These are phyloP conservation scores for Halictus quadricinctus DNA, from an alignment of 2,888 invertebrate species.

Conservation along the genomic window DNA sequence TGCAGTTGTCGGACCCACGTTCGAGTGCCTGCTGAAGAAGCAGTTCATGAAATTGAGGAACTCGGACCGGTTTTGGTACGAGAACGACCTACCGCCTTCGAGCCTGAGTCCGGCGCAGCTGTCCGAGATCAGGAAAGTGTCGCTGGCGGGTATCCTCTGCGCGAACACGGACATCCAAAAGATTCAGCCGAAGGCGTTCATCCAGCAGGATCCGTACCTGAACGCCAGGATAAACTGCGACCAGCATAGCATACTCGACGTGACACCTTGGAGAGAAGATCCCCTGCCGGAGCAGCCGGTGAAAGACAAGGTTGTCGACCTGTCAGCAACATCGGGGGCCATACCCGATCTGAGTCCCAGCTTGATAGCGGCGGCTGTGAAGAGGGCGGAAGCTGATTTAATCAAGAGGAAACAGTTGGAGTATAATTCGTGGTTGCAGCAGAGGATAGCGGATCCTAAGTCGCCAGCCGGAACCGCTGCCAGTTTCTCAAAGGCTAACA, in stretches of 20 bases:
- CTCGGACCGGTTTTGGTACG: conserved; percentile 97
- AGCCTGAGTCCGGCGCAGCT: conserved; percentile 90
- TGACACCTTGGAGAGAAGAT: conserved; percentile 89
- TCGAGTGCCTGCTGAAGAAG: conserved; percentile 92
- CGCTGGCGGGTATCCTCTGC: conserved; percentile 91
- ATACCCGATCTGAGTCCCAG: conserved; percentile 88
- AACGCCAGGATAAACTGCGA: conserved; percentile 89
- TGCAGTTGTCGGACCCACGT: conserved; percentile 93
- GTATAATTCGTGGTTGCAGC: conserved; percentile 89
- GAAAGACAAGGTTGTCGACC: conserved; percentile 74
- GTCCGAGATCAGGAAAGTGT: conserved; percentile 90
- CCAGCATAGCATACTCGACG: conserved; percentile 87
- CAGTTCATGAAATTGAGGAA: conserved; percentile 93
- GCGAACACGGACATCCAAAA: conserved; percentile 87
- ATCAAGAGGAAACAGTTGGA: conserved; percentile 90
- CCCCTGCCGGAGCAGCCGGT: conserved; percentile 63
- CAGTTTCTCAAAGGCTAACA: conserved; percentile 94
- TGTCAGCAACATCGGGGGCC: conserved; percentile 42
- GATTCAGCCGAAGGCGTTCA: conserved; percentile 94
- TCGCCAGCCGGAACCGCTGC: conserved; percentile 94
- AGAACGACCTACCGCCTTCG: conserved; percentile 95
- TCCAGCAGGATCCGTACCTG: conserved; percentile 93
- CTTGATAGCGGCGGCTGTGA: conserved; percentile 89
- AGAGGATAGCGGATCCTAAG: conserved; percentile 88
- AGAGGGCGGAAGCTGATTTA: conserved; percentile 91